Conservation (phyloP, 2,113 vertebrate genomes). For the Martes martes region DNA sequence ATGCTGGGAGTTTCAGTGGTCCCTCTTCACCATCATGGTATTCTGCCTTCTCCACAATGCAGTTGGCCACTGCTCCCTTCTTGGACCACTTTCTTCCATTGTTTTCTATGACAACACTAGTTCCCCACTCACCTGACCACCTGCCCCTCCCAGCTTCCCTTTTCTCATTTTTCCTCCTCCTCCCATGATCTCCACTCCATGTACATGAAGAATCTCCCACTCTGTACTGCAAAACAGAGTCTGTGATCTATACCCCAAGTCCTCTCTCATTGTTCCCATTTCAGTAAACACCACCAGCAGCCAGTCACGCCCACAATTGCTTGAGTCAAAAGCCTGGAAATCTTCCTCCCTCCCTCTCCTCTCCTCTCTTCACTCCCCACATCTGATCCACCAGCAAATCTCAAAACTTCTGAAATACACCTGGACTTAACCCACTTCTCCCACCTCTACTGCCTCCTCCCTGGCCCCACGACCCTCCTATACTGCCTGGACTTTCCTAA, state of each 20-base stretch:
- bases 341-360: not conserved
- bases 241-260: not conserved
- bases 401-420: not conserved
- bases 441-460: too few species aligned
- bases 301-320: too few species aligned
- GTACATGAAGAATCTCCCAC: not conserved
- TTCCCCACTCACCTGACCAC: not conserved
- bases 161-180: not conserved
- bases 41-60: too few species aligned
- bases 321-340: not conserved
- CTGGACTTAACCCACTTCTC: not conserved
- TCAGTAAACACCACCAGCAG: not conserved
- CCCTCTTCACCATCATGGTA: not conserved
- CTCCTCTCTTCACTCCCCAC: too few species aligned
- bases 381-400: too few species aligned
- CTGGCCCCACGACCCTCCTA: not conserved
- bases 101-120: not conserved
- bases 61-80: not conserved
- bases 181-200: not conserved
- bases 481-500: accelerated
- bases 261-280: not conserved
- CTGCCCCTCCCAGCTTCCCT: not conserved
- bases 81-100: not conserved
- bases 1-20: not conserved
- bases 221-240: not conserved